Evolutionary conservation across 2,113 vertebrate genomes (phyloP).

Genomic region (Stigmatopora argus): DNA sequence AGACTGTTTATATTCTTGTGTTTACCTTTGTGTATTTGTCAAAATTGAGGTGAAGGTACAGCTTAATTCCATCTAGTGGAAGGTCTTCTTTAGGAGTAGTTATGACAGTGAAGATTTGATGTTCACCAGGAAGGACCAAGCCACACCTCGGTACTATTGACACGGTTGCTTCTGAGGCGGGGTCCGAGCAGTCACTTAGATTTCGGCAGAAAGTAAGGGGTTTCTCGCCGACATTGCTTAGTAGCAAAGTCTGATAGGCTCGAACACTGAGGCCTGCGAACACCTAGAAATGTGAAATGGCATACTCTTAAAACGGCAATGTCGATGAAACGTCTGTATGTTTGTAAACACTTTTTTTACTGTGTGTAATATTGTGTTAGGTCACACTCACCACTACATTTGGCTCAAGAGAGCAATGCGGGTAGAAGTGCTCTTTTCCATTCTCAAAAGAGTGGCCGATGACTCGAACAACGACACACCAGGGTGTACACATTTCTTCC

Average conservation of each 20-base stretch:
- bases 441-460: conserved; percentile 76
- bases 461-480: conserved; percentile 79
- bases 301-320: background rate
- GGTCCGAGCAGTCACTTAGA: conserved; percentile 43
- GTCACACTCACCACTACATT: conserved; percentile 60
- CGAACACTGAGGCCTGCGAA: conserved; percentile 74
- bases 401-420: conserved; percentile 72
- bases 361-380: no score
- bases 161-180: conserved; percentile 39
- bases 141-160: conserved; percentile 74
- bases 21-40: conserved; percentile 75
- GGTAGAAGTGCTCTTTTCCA: conserved; percentile 70
- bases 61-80: conserved; percentile 56
- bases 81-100: conserved; percentile 65
- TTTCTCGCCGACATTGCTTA: conserved; percentile 74
- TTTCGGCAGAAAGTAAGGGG: conserved; percentile 75
- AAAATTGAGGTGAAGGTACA: conserved; percentile 81
- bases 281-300: conserved; percentile 56
- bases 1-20: no score
- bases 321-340: background rate
- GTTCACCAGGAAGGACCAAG: conserved; percentile 69
- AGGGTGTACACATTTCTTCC: conserved; percentile 73
- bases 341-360: no score
- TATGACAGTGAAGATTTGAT: conserved; percentile 80
- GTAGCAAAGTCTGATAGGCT: conserved; percentile 73